Conservation (phyloP, 2,113 vertebrate species). For the Tachuris rubrigastra region DNA sequence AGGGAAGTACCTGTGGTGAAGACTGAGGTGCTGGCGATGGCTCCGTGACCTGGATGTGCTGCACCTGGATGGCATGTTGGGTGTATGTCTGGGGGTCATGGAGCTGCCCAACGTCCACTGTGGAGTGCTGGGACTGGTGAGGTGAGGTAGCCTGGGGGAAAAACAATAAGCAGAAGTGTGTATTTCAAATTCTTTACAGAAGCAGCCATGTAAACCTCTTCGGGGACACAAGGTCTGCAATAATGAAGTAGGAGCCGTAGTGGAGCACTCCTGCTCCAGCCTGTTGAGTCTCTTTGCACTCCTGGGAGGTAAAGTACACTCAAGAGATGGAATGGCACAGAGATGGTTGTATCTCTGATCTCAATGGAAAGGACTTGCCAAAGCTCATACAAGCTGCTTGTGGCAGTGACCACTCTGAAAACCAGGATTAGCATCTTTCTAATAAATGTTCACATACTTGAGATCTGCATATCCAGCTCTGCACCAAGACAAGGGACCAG, state of each 20-base stretch:
- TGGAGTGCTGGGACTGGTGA: constrained; percentile 90
- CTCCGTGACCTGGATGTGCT: constrained; percentile 94
- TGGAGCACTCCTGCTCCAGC: background rate
- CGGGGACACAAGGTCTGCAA: background rate
- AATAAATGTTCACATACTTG: accelerated
- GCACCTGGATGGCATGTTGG: constrained; percentile 96
- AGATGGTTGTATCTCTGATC: background rate
- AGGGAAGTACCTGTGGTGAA: constrained; percentile 78
- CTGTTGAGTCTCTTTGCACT: background rate
- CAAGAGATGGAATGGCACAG: background rate
- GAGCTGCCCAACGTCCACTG: constrained; percentile 92
- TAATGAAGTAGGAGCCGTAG: background rate
- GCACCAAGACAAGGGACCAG: background rate
- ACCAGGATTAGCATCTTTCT: background rate
- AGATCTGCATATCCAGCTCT: background rate
- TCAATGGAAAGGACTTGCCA: background rate
- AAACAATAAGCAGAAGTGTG: background rate
- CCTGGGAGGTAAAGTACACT: background rate
- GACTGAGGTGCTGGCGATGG: constrained; percentile 72
- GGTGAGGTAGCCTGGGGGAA: constrained; percentile 85
- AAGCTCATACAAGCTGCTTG: background rate
- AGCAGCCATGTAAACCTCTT: background rate
- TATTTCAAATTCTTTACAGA: background rate
- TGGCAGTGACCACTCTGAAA: background rate
- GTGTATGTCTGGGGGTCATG: constrained; percentile 92